Base-by-base conservation (phyloP, 1,140 invertebrate genomes). In the Phortica variegata region DNA sequence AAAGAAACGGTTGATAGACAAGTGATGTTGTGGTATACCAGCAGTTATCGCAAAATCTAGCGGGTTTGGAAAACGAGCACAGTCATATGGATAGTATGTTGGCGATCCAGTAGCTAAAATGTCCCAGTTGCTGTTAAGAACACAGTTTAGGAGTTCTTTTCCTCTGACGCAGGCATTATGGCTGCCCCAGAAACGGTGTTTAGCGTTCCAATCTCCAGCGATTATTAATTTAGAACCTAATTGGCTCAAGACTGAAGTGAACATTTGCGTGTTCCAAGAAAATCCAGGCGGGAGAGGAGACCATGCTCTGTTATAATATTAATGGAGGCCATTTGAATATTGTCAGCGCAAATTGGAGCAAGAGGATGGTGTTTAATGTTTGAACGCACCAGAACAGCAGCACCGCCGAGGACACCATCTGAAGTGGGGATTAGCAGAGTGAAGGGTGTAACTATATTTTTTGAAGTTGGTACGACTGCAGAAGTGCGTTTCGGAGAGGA, bases 161-260 rank as follows among this genome's bases (percentile, higher is more conserved):
- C 43, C 43, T 3, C 43, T n/a, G n/a, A n/a, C n/a, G n/a, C n/a
- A n/a, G n/a, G n/a, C n/a, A n/a, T n/a, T n/a, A n/a, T n/a, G n/a
- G 8, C 36, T 44, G 0, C 43, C 31, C 43, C 31, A 44, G 18
- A 17, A 33, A 3, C 6, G 10, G 4, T 44, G 43, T 15, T 44
- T 44, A 20, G 43, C 43, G 17, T 44, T 44, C 43, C 43, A 44
- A 9, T 44, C 43, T 2, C 43, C 43, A 6, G 31, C 43, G 8
- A 44, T 15, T 1, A 44, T 1, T 9, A 44, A 44, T 7, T n/a
- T 13, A 8, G 31, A 33, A 8, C 16, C 5, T 8, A 20, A 13
- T 1, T 15, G 18, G 2, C 21, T 15, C 2, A 44, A 32, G 2
- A 44, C 36, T 6, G 16, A 4, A 5, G 3, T 4, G 3, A 44